These are phyloP conservation scores for Malurus alboscapulatus DNA, from an alignment of 2,113 vertebrate species.

Conservation along the genomic window DNA sequence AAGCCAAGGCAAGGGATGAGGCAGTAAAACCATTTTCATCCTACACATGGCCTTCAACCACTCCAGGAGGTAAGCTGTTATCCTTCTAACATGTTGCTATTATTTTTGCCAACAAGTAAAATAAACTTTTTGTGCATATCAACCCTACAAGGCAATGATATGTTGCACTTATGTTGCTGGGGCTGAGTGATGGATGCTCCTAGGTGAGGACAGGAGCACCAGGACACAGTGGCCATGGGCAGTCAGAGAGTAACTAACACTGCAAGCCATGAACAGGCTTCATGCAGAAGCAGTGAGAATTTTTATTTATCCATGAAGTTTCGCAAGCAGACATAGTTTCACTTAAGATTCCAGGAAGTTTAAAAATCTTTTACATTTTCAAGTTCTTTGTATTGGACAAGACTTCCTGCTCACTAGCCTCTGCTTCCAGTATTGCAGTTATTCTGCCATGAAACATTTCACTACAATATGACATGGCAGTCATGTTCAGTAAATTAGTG, in stretches of 20 bases:
- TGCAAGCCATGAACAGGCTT: background rate
- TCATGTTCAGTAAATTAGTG: background rate
- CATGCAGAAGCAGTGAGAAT: background rate
- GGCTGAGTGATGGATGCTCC: background rate
- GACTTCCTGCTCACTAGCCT: background rate
- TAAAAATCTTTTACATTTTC: background rate
- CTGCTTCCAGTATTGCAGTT: background rate
- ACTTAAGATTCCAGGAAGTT: background rate
- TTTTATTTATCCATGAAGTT: background rate
- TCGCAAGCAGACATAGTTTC: background rate
- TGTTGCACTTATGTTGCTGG: background rate
- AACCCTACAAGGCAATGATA: background rate
- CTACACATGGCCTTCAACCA: background rate
- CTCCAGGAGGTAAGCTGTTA: fast-evolving
- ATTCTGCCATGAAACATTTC: background rate
- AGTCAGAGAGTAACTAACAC: background rate
- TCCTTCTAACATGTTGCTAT: background rate
- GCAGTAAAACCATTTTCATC: background rate
- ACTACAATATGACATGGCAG: background rate
- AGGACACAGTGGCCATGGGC: fast-evolving
- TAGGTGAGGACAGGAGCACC: background rate
- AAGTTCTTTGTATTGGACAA: background rate
- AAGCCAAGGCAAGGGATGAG: background rate
- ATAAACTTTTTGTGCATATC: background rate
- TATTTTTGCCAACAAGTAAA: background rate